Conservation (phyloP, 2,113 vertebrate genomes). For the Ammodytes dubius region DNA sequence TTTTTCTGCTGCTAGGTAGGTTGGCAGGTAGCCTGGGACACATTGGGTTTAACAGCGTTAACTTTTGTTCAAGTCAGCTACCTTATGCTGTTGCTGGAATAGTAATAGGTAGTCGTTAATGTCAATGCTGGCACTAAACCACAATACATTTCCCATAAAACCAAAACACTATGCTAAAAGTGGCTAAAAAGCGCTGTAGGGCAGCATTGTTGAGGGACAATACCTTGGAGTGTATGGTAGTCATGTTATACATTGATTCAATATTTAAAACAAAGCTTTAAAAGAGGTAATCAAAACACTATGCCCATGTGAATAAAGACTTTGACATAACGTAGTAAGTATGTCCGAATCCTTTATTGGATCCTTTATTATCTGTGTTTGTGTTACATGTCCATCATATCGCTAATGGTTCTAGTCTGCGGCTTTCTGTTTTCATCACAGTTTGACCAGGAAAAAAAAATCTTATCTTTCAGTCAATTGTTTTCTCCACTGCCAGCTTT, state of each 20-base stretch:
- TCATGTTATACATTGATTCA: not conserved
- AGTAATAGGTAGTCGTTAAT: not conserved
- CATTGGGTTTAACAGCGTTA: not conserved
- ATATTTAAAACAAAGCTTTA: not conserved
- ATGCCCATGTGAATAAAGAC: not conserved
- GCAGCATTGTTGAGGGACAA: not conserved
- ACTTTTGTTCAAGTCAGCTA: not conserved
- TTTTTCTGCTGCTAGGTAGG: not conserved
- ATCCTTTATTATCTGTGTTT: not conserved
- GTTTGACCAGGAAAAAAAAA: not conserved
- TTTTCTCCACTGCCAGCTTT: constrained; percentile 1
- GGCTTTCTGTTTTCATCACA: not conserved
- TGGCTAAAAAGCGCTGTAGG: not conserved
- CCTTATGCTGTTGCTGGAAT: not conserved
- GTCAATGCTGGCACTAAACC: not conserved
- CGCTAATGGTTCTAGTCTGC: not conserved
- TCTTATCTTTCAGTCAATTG: constrained; percentile 33
- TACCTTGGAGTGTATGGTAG: not conserved
- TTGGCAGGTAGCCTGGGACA: not conserved
- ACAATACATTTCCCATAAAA: not conserved
- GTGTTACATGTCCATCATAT: not conserved
- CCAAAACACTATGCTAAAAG: not conserved
- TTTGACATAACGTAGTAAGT: not conserved
- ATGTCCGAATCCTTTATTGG: not conserved
- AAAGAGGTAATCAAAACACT: not conserved